phyloP scores from a whole-genome alignment of 2,797 vertebrate genomes.

The Typhlichthys subterraneus region DNA sequence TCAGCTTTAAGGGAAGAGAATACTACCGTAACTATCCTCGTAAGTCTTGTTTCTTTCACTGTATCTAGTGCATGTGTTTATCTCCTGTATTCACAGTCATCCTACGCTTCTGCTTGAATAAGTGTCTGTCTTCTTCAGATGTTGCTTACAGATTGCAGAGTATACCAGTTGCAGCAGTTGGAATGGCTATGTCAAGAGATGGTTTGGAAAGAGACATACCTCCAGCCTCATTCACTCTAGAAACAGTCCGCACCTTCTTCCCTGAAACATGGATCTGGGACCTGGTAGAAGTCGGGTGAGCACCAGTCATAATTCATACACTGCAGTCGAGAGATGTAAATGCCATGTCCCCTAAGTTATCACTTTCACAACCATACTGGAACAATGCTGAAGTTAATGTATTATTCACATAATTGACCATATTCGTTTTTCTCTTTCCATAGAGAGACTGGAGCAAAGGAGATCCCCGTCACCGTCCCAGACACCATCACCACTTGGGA shows the following conservation, averaged over 20 bases:
- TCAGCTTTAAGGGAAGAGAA: constrained; percentile 45
- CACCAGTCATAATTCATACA: neutral
- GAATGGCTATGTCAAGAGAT: neutral
- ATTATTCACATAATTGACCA: neutral
- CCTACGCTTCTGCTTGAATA: neutral
- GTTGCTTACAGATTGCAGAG: neutral
- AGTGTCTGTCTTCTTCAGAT: neutral
- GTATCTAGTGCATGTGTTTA: neutral
- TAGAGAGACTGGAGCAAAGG: too few species aligned
- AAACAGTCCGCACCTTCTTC: constrained; percentile 63
- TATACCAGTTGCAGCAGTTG: neutral
- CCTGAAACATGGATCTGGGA: constrained; percentile 80
- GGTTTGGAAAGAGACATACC: accelerated
- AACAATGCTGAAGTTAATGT: neutral
- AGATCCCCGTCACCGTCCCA: too few species aligned
- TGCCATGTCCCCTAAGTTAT: neutral
- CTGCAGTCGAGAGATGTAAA: neutral
- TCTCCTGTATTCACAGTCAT: neutral
- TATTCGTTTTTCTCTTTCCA: neutral
- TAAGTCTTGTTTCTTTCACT: constrained; percentile 1
- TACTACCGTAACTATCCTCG: constrained; percentile 18
- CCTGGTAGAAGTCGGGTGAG: constrained; percentile 72
- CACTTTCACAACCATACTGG: neutral
- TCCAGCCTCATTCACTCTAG: neutral
- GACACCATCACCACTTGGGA: too few species aligned